A percentile compares a stretch with the other conserved stretches of the same genome.
These are phyloP conservation scores for Podarcis siculus DNA, from an alignment of 2,797 vertebrate species.

Conservation along the genomic window DNA sequence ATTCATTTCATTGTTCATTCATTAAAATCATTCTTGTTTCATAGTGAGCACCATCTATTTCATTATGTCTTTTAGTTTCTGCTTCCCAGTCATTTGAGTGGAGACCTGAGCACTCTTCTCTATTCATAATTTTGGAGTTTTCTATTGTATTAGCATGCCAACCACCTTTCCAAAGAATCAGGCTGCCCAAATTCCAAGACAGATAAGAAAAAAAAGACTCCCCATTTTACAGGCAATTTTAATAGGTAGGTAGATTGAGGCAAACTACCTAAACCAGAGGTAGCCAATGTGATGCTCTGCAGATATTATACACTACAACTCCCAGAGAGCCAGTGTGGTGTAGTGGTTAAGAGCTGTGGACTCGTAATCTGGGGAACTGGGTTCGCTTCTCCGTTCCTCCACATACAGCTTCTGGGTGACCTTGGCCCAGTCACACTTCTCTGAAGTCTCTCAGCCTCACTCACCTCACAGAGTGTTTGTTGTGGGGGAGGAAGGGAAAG, in stretches of 20 bases:
- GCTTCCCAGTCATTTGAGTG: background rate
- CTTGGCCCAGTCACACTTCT: too few relatives aligned
- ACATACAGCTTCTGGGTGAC: too few relatives aligned
- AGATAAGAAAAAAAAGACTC: background rate
- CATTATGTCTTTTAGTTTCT: background rate
- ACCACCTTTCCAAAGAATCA: background rate
- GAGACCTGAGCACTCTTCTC: background rate
- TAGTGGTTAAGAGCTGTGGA: too few relatives aligned
- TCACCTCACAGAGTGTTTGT: too few relatives aligned
- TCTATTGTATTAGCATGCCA: background rate
- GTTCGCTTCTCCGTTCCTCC: too few relatives aligned
- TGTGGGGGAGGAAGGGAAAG: too few relatives aligned
- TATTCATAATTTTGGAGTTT: background rate
- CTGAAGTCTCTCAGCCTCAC: too few relatives aligned
- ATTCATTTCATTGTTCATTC: background rate
- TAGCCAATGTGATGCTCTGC: too few relatives aligned
- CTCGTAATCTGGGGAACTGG: too few relatives aligned
- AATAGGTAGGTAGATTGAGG: too few relatives aligned
- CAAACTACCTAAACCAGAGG: background rate
- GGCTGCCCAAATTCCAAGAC: background rate
- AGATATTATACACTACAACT: too few relatives aligned
- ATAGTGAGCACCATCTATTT: background rate
- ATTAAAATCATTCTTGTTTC: background rate
- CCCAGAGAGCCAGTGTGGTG: too few relatives aligned
- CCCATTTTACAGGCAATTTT: background rate